These are phyloP conservation scores for Drusus annulatus DNA, from an alignment of 1,140 invertebrate species.

Conservation along the genomic window DNA sequence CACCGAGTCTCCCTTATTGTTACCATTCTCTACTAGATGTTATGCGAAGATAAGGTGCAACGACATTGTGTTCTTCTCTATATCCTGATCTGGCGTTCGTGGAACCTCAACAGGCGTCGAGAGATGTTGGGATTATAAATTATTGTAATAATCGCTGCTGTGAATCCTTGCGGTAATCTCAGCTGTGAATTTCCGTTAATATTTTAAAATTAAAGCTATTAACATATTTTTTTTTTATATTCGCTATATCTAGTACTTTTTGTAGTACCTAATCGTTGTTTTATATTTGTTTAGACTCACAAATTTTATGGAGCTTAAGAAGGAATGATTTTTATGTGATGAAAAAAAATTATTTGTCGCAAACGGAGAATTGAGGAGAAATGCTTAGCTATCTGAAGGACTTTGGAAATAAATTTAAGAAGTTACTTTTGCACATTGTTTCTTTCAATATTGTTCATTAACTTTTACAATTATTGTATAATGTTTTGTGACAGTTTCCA, in stretches of 20 bases:
- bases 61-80: too few species aligned
- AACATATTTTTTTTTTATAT: slow-evolving; percentile 17
- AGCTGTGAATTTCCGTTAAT: slow-evolving; percentile 4
- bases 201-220: background rate
- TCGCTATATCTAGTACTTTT: slow-evolving; percentile 3
- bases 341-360: background rate
- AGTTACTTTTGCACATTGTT: too few species aligned
- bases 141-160: too few species aligned
- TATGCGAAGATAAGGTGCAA: background rate
- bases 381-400: too few species aligned
- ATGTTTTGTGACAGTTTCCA: slow-evolving; percentile 18
- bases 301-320: background rate
- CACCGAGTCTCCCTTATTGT: too few species aligned
- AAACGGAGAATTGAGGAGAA: background rate
- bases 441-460: too few species aligned
- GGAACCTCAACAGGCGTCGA: too few species aligned
- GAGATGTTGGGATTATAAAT: too few species aligned
- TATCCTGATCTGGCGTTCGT: too few species aligned
- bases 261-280: slow-evolving; percentile 20
- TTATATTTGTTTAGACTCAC: slow-evolving; percentile 10
- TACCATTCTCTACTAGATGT: too few species aligned
- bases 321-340: background rate
- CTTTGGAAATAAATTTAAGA: too few species aligned
- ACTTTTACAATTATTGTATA: background rate
- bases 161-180: background rate